These are phyloP conservation scores for Platerodrilus igneus DNA, from an alignment of 2,888 invertebrate genomes.

Conservation along the genomic window DNA sequence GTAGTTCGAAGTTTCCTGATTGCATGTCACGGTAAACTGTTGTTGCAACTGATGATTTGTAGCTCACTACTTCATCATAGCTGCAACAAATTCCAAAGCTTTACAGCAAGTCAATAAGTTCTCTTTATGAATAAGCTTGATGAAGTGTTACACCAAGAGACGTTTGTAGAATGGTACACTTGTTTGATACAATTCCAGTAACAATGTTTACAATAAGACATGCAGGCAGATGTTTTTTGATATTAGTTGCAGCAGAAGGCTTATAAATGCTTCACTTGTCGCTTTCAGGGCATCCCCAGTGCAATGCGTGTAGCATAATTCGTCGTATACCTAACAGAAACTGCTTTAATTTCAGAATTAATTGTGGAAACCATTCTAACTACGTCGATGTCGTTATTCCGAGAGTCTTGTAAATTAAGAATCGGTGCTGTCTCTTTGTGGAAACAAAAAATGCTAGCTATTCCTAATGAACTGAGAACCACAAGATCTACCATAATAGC, in stretches of 20 bases:
- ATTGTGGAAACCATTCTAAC: conserved; percentile 2
- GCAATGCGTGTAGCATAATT: conserved; percentile 4
- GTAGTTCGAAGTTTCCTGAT: conserved; percentile 3
- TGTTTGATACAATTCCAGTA: conserved; percentile 3
- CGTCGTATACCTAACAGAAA: neutral
- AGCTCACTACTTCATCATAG: conserved; percentile 4
- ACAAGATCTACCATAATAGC: conserved; percentile 5
- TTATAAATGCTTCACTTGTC: conserved; percentile 3
- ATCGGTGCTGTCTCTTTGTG: conserved; percentile 3
- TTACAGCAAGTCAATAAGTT: conserved; percentile 3
- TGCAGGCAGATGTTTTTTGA: conserved; percentile 1
- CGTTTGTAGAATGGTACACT: conserved; percentile 4
- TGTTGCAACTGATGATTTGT: conserved; percentile 6
- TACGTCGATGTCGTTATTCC: conserved; percentile 1
- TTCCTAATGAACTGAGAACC: too few species aligned
- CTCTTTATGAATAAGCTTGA: conserved; percentile 3
- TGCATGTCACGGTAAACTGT: conserved; percentile 5
- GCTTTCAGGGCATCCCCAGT: neutral
- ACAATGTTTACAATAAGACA: conserved; percentile 7
- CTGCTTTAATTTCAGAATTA: conserved; percentile 6
- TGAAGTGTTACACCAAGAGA: conserved; percentile 6
- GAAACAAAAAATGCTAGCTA: too few species aligned
- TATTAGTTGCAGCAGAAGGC: neutral
- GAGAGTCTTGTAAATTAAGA: conserved; percentile 4
- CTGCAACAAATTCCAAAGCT: conserved; percentile 6